A percentile compares a stretch with the other conserved stretches of the same genome.
Evolutionary conservation across 2,888 invertebrate species (phyloP).

Genomic region (Noctua comes): DNA sequence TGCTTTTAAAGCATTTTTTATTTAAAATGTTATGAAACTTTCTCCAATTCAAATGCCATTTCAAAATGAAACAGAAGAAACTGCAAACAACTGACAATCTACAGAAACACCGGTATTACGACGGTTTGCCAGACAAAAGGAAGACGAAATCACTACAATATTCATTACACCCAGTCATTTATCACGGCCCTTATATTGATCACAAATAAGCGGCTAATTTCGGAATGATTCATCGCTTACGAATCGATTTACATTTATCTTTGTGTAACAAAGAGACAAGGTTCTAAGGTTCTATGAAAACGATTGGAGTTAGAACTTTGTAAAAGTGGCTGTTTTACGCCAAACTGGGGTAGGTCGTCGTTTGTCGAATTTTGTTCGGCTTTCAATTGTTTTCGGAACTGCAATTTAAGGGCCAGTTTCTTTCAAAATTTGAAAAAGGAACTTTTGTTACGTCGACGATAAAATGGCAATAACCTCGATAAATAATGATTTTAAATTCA

Average conservation of each 20-base stretch:
- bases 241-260: conserved; percentile 64
- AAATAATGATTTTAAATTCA: no score
- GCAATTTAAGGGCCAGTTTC: not conserved
- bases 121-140: conserved; percentile 13
- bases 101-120: not conserved
- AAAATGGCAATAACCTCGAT: no score
- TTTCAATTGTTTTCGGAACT: not conserved
- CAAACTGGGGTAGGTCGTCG: conserved; percentile 27
- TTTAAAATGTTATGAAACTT: not conserved
- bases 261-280: conserved; percentile 45
- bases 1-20: not conserved
- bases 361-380: conserved; percentile 19
- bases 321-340: conserved; percentile 26
- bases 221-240: conserved; percentile 56
- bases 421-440: not conserved
- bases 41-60: not conserved
- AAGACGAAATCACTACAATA: conserved; percentile 42
- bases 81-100: not conserved
- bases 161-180: conserved; percentile 45
- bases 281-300: conserved; percentile 34
- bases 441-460: not conserved
- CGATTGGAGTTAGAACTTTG: conserved; percentile 17
- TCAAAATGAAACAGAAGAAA: not conserved
- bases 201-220: conserved; percentile 60
- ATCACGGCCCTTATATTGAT: conserved; percentile 50